A percentile compares a stretch with the other conserved stretches of the same genome.
Evolutionary conservation across 2,797 vertebrate species (phyloP).

Genomic region (Lepilemur ruficaudatus): DNA sequence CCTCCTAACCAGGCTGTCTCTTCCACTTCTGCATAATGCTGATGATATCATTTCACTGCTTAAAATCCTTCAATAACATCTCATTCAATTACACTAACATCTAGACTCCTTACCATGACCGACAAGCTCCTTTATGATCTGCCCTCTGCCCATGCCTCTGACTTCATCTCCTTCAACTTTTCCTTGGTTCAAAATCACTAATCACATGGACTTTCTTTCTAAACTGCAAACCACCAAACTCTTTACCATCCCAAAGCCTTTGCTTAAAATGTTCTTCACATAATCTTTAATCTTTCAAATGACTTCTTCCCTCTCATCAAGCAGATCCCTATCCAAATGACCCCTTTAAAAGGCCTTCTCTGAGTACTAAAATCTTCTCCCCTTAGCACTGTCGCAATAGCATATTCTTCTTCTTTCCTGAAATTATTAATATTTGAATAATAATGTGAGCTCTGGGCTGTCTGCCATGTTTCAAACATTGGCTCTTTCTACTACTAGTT

Average conservation of each 20-base stretch:
- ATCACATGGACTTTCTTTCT: background rate
- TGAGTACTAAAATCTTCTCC: background rate
- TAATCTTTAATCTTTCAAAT: background rate
- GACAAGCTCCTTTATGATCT: background rate
- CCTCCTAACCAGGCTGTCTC: background rate
- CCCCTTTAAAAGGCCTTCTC: background rate
- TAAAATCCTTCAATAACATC: background rate
- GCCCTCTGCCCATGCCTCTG: background rate
- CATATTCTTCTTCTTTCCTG: background rate
- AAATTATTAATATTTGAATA: background rate
- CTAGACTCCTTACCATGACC: background rate
- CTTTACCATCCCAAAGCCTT: background rate
- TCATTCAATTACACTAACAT: background rate
- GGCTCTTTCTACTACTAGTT: background rate
- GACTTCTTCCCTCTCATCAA: background rate
- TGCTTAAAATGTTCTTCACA: background rate
- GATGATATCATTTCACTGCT: background rate
- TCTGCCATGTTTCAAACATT: background rate
- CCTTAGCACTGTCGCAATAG: background rate
- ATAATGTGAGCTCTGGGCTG: background rate
- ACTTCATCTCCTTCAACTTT: background rate
- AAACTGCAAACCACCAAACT: background rate
- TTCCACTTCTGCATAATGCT: background rate
- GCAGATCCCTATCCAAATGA: background rate
- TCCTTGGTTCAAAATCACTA: background rate